Evolutionary conservation across 2,888 invertebrate genomes (phyloP), one percentile per base, ranked within the genome.

Genomic region (Caenorhabditis sp.): DNA sequence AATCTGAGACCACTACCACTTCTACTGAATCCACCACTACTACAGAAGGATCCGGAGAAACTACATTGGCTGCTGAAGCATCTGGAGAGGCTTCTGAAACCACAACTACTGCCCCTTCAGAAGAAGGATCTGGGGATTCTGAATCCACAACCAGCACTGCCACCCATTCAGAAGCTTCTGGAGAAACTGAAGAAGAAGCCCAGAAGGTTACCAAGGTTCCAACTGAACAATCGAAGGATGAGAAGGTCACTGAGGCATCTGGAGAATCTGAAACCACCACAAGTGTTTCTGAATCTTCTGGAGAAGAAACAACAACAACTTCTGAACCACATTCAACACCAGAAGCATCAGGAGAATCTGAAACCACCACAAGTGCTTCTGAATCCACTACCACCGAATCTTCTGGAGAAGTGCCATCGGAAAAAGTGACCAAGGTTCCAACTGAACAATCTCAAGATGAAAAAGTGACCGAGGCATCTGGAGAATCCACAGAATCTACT

Each of bases 161-260:
- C 10, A 54, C 43, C n/a, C n/a, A n/a, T n/a, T n/a, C n/a, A n/a
- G 31, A 31, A 31, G 36, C 58, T 8, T 63, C 62, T 31, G 38
- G 62, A 60, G 52, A 31, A 63, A 17, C 52, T 57, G 27, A 14
- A n/a, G n/a, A n/a, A n/a, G n/a, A n/a, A n/a, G n/a, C n/a, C n/a
- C n/a, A n/a, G n/a, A n/a, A 54, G 10, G 71, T 59, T 10, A 59
- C 73, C 52, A 50, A 57, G 3, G 69, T 38, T 31, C 25, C 65
- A 27, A 60, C 26, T 23, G 58, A 60, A 59, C 58, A 60, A 49
- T 36, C 52, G 12, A 27, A 7, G 5, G 23, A 21, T n/a, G n/a
- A n/a, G n/a, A n/a, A n/a, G n/a, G 31, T 31, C 0, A 61, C 57
- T 38, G 64, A 61, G 50, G 68, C 61, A 21, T 67, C 77, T 8